A percentile compares a stretch with the other conserved stretches of the same genome.
phyloP scores from a whole-genome alignment of 2,888 invertebrate genomes.

The Tinea trinotella region DNA sequence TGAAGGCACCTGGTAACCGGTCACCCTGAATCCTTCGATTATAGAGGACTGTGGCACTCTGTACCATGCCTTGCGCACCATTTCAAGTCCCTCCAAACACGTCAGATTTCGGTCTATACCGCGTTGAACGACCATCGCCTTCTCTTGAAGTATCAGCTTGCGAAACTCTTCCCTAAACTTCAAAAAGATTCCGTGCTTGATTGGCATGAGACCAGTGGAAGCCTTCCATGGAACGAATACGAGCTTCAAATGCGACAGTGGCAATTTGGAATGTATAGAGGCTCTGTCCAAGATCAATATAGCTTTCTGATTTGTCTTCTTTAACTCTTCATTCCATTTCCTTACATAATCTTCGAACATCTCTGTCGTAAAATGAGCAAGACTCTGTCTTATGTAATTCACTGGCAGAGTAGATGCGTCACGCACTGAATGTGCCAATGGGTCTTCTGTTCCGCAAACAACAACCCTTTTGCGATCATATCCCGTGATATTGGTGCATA shows the following conservation, averaged over 20 bases:
- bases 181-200: slow-evolving; percentile 35
- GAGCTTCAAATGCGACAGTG: slow-evolving; percentile 35
- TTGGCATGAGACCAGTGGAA: slow-evolving; percentile 33
- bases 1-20: slow-evolving; percentile 35
- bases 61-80: slow-evolving; percentile 38
- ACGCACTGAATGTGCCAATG: slow-evolving; percentile 32
- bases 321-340: slow-evolving; percentile 35
- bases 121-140: slow-evolving; percentile 31
- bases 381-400: slow-evolving; percentile 34
- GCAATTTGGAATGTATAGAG: slow-evolving; percentile 37
- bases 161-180: slow-evolving; percentile 35
- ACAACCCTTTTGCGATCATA: slow-evolving; percentile 35
- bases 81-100: slow-evolving; percentile 35
- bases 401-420: slow-evolving; percentile 35
- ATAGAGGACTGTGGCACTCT: slow-evolving; percentile 30
- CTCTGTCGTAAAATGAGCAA: slow-evolving; percentile 37
- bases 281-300: slow-evolving; percentile 35
- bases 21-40: slow-evolving; percentile 31
- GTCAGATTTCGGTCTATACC: slow-evolving; percentile 36
- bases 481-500: slow-evolving; percentile 37
- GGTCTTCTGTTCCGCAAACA: slow-evolving; percentile 39
- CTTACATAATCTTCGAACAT: slow-evolving; percentile 40
- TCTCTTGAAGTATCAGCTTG: slow-evolving; percentile 32
- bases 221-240: slow-evolving; percentile 42
- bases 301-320: slow-evolving; percentile 29